phyloP scores from a whole-genome alignment of 2,113 vertebrate species.

The Corydoras sp. region DNA sequence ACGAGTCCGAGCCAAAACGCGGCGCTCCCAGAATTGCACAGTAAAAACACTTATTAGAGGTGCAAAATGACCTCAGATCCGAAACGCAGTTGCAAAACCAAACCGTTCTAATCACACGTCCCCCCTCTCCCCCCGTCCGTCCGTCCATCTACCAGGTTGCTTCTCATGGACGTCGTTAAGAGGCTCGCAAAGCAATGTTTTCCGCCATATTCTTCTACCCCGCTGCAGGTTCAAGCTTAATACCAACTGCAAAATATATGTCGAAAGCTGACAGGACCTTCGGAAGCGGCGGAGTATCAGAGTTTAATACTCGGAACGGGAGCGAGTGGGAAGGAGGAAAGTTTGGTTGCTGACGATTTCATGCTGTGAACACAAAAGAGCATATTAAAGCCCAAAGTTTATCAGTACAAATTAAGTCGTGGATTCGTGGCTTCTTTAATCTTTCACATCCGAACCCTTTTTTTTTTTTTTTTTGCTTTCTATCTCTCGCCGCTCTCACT shows the following conservation, averaged over 20 bases:
- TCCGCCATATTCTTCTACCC: no score
- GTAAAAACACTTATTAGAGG: conserved; percentile 22
- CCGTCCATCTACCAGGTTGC: background rate
- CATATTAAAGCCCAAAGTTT: conserved; percentile 97
- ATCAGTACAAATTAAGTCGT: conserved; percentile 96
- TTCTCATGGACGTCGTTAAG: no score
- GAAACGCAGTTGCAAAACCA: conserved; percentile 10
- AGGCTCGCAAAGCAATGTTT: no score
- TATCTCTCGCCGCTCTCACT: conserved; percentile 54
- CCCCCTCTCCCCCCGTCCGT: background rate
- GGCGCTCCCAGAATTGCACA: conserved; percentile 1
- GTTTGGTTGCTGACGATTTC: conserved; percentile 67
- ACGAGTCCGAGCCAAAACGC: conserved; percentile 27
- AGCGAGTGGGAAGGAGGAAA: conserved; percentile 8
- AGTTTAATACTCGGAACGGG: background rate
- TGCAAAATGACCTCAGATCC: conserved; percentile 15
- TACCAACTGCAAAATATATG: conserved; percentile 31
- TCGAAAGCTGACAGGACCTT: conserved; percentile 37
- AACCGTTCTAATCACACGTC: background rate
- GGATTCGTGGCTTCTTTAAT: conserved; percentile 97
- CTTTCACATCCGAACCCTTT: conserved; percentile 90
- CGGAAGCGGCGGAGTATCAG: conserved; percentile 43
- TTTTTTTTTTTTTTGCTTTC: conserved; percentile 32
- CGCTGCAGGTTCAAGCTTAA: conserved; percentile 25
- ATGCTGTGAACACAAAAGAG: conserved; percentile 91